Evolutionary conservation across 2,888 invertebrate species (phyloP).

Genomic region (Polydrusus pterygomalis): DNA sequence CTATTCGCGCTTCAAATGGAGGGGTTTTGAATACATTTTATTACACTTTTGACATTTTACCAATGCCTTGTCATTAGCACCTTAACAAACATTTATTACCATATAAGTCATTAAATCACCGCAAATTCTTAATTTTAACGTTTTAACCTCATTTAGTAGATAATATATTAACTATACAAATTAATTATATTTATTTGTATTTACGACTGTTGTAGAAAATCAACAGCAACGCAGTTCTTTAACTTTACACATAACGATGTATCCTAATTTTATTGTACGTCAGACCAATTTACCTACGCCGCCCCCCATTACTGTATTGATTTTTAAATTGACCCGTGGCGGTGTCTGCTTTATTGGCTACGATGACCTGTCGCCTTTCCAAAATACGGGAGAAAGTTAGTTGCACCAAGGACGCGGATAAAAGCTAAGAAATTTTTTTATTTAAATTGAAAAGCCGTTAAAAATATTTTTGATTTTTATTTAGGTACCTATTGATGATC

Average conservation of each 20-base stretch:
- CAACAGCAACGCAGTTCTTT: no score
- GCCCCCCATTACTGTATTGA: background rate
- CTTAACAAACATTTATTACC: constrained; percentile 12
- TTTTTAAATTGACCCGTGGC: background rate
- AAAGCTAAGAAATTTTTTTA: background rate
- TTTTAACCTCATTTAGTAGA: constrained; percentile 6
- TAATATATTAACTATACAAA: background rate
- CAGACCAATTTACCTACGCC: background rate
- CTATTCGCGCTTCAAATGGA: constrained; percentile 41
- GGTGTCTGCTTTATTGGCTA: background rate
- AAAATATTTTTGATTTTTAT: background rate
- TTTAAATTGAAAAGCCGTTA: background rate
- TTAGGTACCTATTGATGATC: background rate
- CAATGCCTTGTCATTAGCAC: constrained; percentile 26
- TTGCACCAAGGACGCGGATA: constrained; percentile 5
- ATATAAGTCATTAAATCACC: constrained; percentile 16
- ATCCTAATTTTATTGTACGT: background rate
- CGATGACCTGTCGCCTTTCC: background rate
- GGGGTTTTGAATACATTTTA: constrained; percentile 40
- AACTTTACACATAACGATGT: no score
- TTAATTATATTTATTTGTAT: background rate
- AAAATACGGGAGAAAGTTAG: constrained; percentile 18
- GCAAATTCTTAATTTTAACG: constrained; percentile 12
- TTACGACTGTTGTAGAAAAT: no score
- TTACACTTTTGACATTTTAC: constrained; percentile 32